Evolutionary conservation across 2,797 vertebrate species (phyloP).

Genomic region (Triplophysa yarkandensis): DNA sequence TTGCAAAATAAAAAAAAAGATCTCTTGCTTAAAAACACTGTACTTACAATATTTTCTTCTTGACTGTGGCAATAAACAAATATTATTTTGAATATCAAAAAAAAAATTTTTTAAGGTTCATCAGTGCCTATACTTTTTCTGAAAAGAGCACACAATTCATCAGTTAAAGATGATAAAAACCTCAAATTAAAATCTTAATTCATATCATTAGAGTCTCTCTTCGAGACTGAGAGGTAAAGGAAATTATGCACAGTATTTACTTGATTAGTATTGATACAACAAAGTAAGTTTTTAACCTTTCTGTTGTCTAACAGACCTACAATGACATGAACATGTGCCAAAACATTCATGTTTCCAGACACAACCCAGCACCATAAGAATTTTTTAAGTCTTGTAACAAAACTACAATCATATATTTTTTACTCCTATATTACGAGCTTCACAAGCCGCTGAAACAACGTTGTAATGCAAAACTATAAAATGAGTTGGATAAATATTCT

Average conservation of each 20-base stretch:
- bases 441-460: not conserved
- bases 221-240: not conserved
- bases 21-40: not conserved
- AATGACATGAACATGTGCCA: not conserved
- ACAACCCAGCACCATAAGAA: not conserved
- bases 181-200: constrained; percentile 21
- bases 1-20: not conserved
- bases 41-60: constrained; percentile 1
- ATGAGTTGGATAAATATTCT: not conserved
- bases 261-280: not conserved
- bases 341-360: not conserved
- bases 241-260: not conserved
- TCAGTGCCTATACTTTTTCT: not conserved
- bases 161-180: not conserved
- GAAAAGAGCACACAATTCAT: not conserved
- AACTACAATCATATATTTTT: not conserved
- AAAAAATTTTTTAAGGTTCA: constrained; percentile 5
- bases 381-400: not conserved
- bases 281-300: not conserved
- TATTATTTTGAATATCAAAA: too few species aligned
- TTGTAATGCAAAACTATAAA: not conserved
- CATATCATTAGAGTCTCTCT: not conserved
- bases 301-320: not conserved
- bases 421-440: not conserved
- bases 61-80: not conserved